phyloP scores from a whole-genome alignment of 2,797 vertebrate species.

The Myoxocephalus aenaeus region DNA sequence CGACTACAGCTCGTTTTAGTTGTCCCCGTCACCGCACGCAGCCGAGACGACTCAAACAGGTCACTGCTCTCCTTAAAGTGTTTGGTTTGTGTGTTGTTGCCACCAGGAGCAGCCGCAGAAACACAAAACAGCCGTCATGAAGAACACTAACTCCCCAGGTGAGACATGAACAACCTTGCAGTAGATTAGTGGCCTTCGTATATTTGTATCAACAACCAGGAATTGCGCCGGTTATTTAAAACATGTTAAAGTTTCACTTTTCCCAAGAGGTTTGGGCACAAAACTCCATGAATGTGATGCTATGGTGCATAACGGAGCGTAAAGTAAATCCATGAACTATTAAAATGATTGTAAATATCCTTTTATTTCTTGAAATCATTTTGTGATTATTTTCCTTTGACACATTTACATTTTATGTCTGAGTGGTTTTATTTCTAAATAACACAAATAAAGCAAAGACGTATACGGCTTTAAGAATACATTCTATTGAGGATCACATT shows the following conservation, averaged over 20 bases:
- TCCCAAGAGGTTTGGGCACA: not conserved
- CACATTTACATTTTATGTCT: not conserved
- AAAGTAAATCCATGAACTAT: not conserved
- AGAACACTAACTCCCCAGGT: constrained; percentile 96
- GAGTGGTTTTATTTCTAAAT: not conserved
- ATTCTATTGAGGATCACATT: not conserved
- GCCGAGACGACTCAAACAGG: not conserved
- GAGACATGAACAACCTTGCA: constrained; percentile 1
- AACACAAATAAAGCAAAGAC: not conserved
- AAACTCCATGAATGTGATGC: not conserved
- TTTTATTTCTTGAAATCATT: not conserved
- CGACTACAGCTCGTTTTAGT: accelerated
- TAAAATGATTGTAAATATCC: not conserved
- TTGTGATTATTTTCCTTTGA: not conserved
- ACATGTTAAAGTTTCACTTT: not conserved
- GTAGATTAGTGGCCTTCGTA: not conserved
- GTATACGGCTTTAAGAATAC: not conserved
- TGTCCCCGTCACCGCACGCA: accelerated
- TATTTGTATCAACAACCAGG: not conserved
- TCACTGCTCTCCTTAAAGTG: not conserved
- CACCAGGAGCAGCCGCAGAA: constrained; percentile 94
- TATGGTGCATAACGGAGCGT: not conserved
- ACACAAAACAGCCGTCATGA: constrained; percentile 93
- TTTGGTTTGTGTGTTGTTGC: not conserved
- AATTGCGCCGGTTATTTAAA: not conserved